Base-by-base conservation (phyloP, 1,140 invertebrate genomes). In the Augochlora pura region DNA sequence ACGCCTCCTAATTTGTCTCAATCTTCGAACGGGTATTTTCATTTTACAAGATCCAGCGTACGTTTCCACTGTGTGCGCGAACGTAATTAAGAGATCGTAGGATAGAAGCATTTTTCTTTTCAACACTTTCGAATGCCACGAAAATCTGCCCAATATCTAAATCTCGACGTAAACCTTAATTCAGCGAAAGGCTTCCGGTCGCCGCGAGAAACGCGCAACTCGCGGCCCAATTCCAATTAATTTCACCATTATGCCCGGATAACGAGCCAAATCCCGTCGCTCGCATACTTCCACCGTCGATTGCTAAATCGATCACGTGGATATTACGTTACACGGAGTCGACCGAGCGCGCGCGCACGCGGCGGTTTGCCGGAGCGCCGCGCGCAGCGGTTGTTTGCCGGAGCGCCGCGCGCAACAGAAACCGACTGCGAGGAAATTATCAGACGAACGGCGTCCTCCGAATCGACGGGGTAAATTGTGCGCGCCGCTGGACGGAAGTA, bases 301-400 rank as follows among this genome's bases (percentile, higher is more conserved):
- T 77, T 77, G 75, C 75, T 64, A 62, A 77, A 77, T 71, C 75
- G 59, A 42, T 64, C 75, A 25, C 39, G 75, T 57, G 67, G 75
- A 49, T 49, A 49, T 77, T 63, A 77, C 49, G 67, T 77, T 71
- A 54, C 75, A 39, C 65, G n/a, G 64, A 23, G 18, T 27, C 57
- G 67, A 18, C 39, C 59, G 65, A 38, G 27, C 10, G 16, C 27
- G 23, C n/a, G n/a, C n/a, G n/a, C n/a, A n/a, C n/a, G n/a, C n/a
- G n/a, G n/a, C n/a, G n/a, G n/a, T n/a, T n/a, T n/a, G n/a, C n/a
- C n/a, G n/a, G n/a, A n/a, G n/a, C n/a, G n/a, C n/a, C n/a, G n/a
- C n/a, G n/a, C n/a, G n/a, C n/a, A n/a, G n/a, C n/a, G n/a, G n/a
- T n/a, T n/a, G n/a, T n/a, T n/a, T n/a, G n/a, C n/a, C n/a, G n/a